These are phyloP conservation scores for Hydraecia micacea DNA, from an alignment of 2,888 invertebrate genomes.

Conservation along the genomic window DNA sequence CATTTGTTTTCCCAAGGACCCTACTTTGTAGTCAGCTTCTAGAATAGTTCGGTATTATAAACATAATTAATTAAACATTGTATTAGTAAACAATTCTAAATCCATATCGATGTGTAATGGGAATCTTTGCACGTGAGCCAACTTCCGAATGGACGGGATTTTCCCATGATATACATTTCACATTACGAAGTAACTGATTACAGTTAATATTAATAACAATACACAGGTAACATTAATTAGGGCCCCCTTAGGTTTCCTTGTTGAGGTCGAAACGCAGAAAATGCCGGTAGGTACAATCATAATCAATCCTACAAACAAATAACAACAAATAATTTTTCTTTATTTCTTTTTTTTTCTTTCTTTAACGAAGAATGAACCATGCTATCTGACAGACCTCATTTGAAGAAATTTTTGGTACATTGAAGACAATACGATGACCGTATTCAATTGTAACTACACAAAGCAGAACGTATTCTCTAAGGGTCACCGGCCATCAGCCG, in stretches of 20 bases:
- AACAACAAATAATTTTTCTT: neutral
- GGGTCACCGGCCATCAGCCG: too few species aligned
- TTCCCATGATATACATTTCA: neutral
- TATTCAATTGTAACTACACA: neutral
- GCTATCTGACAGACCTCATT: too few species aligned
- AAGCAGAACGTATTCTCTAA: neutral
- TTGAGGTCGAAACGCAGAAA: neutral
- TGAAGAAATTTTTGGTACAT: neutral
- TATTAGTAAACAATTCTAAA: slow-evolving; percentile 14
- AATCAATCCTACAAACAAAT: neutral
- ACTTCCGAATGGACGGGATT: neutral
- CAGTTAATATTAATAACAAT: too few species aligned
- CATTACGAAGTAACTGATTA: neutral
- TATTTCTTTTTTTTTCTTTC: too few species aligned
- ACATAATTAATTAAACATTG: slow-evolving; percentile 3
- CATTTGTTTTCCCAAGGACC: slow-evolving; percentile 2
- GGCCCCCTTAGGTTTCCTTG: neutral
- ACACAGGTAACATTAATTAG: too few species aligned
- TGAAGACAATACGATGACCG: neutral
- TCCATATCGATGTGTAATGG: slow-evolving; percentile 3
- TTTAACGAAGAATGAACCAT: neutral
- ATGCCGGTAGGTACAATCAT: neutral
- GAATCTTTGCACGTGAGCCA: slow-evolving; percentile 19
- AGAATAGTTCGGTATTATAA: slow-evolving; percentile 17
- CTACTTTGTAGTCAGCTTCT: neutral